Evolutionary conservation across 2,888 invertebrate genomes (phyloP), one percentile per base, ranked within the genome.

Genomic region (Eristalinus aeneus): DNA sequence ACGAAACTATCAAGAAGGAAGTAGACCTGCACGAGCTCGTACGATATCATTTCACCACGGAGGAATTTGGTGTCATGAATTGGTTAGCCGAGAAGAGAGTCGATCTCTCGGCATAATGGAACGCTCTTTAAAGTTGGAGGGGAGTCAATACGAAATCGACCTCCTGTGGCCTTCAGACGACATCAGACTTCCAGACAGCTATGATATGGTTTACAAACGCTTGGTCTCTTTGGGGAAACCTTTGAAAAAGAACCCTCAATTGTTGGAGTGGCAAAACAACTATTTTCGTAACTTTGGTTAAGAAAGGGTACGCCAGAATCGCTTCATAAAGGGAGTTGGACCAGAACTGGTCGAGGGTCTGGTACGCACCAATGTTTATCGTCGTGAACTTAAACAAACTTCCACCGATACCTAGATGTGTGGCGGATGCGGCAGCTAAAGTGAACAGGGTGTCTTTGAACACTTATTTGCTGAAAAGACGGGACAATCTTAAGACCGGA

Each of bases 331-430:
- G 63, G n/a, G 73, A 85, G 11, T 34, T 63, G 12, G 23, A 64
- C 27, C 65, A 39, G 20, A 63, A 27, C 9, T 54, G 73, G 32
- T 32, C 67, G 10, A 84, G 72, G 39, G 81, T 76, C 1, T 89
- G 89, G 89, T 89, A 89, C 69, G 34, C 89, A 5, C 89, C 89
- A 5, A 88, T 89, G 27, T 89, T 80, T 31, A 67, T 56, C 5
- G 68, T 78, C 0, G 53, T 16, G n/a, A 87, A 87, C 22, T 61
- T 61, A 12, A 77, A 76, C 12, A 80, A 69, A 1, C 9, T 65
- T 64, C 78, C 82, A 39, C 69, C 54, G 16, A 79, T 79, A 63
- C 27, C 82, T 8, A 60, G 82, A 31, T 39, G 76, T 20, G 83
- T 84, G 22, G 76, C 75, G n/a, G 80, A 80, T 64, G 87, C 71